Percentiles rank a stretch among this genome's conserved stretches.
Conservation (phyloP, 2,888 invertebrate species). For the Erebia epiphron region DNA sequence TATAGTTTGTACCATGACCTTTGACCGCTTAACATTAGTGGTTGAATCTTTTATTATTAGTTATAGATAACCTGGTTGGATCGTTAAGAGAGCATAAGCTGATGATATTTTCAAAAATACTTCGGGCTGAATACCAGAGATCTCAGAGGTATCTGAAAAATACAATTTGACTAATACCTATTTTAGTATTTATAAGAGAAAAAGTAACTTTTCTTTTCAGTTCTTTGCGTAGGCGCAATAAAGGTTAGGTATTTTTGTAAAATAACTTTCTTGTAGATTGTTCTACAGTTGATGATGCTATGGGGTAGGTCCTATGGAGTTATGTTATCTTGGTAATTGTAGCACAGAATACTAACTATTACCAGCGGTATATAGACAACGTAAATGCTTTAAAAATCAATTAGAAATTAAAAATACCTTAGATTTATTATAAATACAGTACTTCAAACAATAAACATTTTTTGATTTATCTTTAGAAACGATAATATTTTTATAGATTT, state of each 20-base stretch:
- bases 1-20: neutral
- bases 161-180: neutral
- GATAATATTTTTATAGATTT: no score
- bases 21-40: neutral
- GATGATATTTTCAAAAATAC: no score
- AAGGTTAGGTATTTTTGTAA: neutral
- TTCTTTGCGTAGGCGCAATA: neutral
- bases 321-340: neutral
- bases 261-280: neutral
- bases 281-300: neutral
- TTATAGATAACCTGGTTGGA: neutral
- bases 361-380: no score
- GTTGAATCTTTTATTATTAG: neutral
- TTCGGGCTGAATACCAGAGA: no score
- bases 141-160: neutral
- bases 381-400: no score
- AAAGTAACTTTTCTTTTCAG: conserved; percentile 1
- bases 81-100: neutral
- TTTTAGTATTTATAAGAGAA: neutral
- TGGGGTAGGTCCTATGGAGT: neutral
- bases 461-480: no score
- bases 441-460: no score
- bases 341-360: neutral
- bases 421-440: neutral
- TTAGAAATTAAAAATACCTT: no score